These are phyloP conservation scores for Megalonaias nervosa DNA, from an alignment of 1,140 invertebrate species.

Conservation along the genomic window DNA sequence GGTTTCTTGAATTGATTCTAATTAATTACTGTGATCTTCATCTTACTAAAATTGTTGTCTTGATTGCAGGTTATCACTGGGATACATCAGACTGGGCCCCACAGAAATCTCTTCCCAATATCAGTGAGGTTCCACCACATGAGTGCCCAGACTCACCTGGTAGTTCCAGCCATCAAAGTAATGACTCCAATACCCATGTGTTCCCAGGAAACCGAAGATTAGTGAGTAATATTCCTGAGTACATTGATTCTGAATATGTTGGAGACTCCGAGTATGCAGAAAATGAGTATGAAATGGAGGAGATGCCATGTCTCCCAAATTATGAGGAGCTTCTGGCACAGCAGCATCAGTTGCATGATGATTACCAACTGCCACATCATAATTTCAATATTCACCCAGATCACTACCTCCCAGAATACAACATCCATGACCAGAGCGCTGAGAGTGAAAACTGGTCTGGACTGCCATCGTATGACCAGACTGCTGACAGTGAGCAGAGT, in stretches of 20 bases:
- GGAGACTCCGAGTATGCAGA: conserved; percentile 78
- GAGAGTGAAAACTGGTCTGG: conserved; percentile 37
- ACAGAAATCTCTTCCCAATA: conserved; percentile 83
- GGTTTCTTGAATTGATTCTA: too few species aligned
- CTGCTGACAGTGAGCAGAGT: conserved; percentile 48
- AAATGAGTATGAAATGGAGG: conserved; percentile 73
- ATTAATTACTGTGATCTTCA: not conserved
- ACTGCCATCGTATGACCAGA: conserved; percentile 38
- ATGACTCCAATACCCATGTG: conserved; percentile 82
- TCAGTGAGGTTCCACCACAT: conserved; percentile 91
- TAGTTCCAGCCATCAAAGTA: conserved; percentile 86
- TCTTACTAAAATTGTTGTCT: conserved; percentile 24
- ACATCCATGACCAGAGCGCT: conserved; percentile 37
- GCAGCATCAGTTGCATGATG: conserved; percentile 56
- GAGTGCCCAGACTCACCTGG: conserved; percentile 86
- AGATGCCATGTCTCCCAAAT: conserved; percentile 54
- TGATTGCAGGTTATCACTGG: conserved; percentile 88
- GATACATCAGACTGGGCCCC: conserved; percentile 96
- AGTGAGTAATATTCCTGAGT: conserved; percentile 70
- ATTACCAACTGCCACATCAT: conserved; percentile 74
- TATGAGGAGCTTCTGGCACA: conserved; percentile 70
- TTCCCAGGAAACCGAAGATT: not conserved
- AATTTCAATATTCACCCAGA: conserved; percentile 87
- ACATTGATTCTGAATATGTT: conserved; percentile 80
- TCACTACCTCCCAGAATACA: conserved; percentile 82